Evolutionary conservation across 2,888 invertebrate genomes (phyloP).

Genomic region (Marronus borbonicus): DNA sequence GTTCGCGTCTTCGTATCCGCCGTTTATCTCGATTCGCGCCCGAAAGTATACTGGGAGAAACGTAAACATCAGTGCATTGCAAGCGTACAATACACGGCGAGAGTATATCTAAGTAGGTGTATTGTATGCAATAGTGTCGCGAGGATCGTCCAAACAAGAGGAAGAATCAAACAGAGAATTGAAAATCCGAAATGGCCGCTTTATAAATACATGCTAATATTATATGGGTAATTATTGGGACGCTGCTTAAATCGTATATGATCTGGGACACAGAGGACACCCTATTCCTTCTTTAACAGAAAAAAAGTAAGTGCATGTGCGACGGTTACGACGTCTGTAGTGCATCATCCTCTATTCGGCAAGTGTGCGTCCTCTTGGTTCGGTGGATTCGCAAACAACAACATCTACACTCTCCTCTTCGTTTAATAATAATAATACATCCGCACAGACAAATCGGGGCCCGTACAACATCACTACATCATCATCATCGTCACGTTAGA

Average conservation of each 20-base stretch:
- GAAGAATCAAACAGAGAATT: slow-evolving; percentile 17
- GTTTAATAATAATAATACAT: background rate
- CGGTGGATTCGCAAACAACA: too few relatives aligned
- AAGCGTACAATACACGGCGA: background rate
- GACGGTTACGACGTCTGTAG: too few relatives aligned
- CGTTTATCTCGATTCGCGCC: slow-evolving; percentile 5
- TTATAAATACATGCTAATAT: too few relatives aligned
- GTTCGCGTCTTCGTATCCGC: slow-evolving; percentile 12
- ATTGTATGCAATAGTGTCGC: slow-evolving; percentile 1
- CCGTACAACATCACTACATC: slow-evolving; percentile 13
- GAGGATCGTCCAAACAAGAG: background rate
- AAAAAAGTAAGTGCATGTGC: too few relatives aligned
- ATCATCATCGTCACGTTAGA: slow-evolving; percentile 35
- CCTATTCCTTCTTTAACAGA: too few relatives aligned
- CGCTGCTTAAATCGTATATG: slow-evolving; percentile 48
- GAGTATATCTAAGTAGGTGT: background rate
- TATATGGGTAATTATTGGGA: background rate
- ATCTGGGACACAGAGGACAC: background rate
- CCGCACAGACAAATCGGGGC: slow-evolving; percentile 14
- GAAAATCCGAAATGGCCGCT: slow-evolving; percentile 41
- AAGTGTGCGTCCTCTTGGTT: too few relatives aligned
- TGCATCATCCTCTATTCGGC: too few relatives aligned
- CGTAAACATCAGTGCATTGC: slow-evolving; percentile 19
- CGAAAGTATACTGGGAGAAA: slow-evolving; percentile 10
- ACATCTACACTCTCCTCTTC: too few relatives aligned